A percentile compares a stretch with the other conserved stretches of the same genome.
phyloP scores from a whole-genome alignment of 2,113 vertebrate species.

The Neopipo cinnamomea region DNA sequence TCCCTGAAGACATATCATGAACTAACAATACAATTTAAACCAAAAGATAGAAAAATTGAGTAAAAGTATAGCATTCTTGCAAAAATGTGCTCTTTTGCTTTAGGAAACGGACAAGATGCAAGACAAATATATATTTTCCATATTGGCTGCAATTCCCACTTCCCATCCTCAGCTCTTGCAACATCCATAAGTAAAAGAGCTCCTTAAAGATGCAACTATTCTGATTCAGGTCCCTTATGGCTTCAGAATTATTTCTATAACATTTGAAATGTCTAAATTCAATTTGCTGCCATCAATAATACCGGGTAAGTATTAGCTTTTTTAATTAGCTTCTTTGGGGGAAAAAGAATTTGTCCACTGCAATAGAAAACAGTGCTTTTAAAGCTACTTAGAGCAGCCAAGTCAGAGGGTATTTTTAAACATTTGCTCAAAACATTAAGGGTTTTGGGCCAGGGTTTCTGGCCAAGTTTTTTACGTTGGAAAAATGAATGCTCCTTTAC shows the following conservation, averaged over 20 bases:
- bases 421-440: conserved; percentile 60
- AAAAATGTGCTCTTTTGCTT: background rate
- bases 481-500: conserved; percentile 48
- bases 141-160: background rate
- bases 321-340: background rate
- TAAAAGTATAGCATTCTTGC: background rate
- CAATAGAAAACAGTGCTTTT: background rate
- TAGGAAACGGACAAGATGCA: background rate
- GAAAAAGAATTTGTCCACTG: background rate
- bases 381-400: background rate
- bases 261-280: background rate
- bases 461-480: conserved; percentile 41
- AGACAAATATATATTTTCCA: background rate
- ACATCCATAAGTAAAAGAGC: background rate
- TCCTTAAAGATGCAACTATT: background rate
- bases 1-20: background rate
- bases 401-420: conserved; percentile 42
- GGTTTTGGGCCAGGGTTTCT: background rate
- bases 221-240: background rate
- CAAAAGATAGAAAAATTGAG: background rate
- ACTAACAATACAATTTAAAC: background rate
- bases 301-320: background rate
- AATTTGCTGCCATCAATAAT: background rate
- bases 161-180: background rate
- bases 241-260: background rate